Percentiles rank a stretch among this genome's conserved stretches.
These are phyloP conservation scores for Harpagifer antarcticus DNA, from an alignment of 2,797 vertebrate species.

Conservation along the genomic window DNA sequence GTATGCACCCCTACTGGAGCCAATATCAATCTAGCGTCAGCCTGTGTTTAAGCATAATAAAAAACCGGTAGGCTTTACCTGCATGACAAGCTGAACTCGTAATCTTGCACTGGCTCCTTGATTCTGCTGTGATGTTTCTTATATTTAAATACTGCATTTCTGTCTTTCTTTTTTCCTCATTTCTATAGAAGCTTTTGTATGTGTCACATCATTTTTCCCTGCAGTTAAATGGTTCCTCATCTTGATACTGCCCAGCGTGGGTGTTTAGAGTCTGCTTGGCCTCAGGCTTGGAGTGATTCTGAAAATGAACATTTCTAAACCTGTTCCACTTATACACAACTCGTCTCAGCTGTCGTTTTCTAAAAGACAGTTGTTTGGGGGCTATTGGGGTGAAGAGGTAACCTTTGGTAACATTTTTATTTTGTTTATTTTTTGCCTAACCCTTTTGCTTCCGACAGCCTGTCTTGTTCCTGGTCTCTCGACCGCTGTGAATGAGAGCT, in stretches of 20 bases:
- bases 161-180: neutral
- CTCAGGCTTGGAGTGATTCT: slow-evolving; percentile 27
- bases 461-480: slow-evolving; percentile 56
- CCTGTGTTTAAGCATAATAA: neutral
- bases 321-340: neutral
- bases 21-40: neutral
- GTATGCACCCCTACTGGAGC: too few species aligned
- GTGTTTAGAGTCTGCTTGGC: slow-evolving; percentile 28
- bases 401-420: slow-evolving; percentile 6
- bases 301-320: slow-evolving; percentile 28
- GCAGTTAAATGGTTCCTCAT: slow-evolving; percentile 20
- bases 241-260: slow-evolving; percentile 33
- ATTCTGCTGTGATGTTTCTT: slow-evolving; percentile 14
- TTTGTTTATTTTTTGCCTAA: slow-evolving; percentile 2
- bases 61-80: neutral
- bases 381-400: slow-evolving; percentile 1
- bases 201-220: slow-evolving; percentile 13
- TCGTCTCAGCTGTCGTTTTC: neutral
- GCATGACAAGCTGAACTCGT: neutral
- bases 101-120: neutral
- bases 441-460: slow-evolving; percentile 44
- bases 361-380: neutral
- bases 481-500: slow-evolving; percentile 69
- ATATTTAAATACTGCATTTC: slow-evolving; percentile 13
- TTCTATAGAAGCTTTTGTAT: neutral